Base-by-base conservation (phyloP, 1,140 invertebrate species). In the Apolygus lucorum region DNA sequence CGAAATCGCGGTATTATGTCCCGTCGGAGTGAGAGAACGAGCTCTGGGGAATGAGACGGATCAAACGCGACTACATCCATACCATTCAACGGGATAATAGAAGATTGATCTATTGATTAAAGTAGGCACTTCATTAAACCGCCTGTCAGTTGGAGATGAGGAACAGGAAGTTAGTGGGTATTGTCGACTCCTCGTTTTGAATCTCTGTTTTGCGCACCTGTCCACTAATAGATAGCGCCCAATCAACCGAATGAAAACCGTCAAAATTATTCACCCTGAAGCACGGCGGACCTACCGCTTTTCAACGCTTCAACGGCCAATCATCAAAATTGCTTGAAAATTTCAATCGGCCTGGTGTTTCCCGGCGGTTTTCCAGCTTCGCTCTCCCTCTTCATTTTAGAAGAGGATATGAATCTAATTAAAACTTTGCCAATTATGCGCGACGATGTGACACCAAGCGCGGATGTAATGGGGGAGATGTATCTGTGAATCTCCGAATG, bases 31-130 rank as follows among this genome's bases (percentile, higher is more conserved):
- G 34, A 42, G 34, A 4, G 34, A 42, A 42, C 4, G 34, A 4
- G 34, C 34, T 8, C 17, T 42, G 34, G 34, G 4, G 34, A 42
- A 42, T 8, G 34, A 42, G 34, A 42, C 4, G 34, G 34, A 42
- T 42, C 34, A 42, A 42, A 42, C 34, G 34, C 34, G 4, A 42
- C 54, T 59, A 59, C 54, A 59, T 59, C 54, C 54, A 59, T 22
- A 21, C 22, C 22, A 59, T 59, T 59, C 8, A 59, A 13, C 11
- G 22, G 54, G 11, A 59, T 59, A 59, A 59, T 24, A 59, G 54
- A 59, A 59, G 54, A 59, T 59, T 59, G 54, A 59, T 59, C 54
- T 59, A 59, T 59, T 59, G 54, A 59, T 59, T 59, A 59, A 59
- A 59, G 54, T 59, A 59, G 54, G 54, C 54, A 59, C 54, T 59